phyloP scores from a whole-genome alignment of 2,797 vertebrate species.

The Artibeus jamaicensis region DNA sequence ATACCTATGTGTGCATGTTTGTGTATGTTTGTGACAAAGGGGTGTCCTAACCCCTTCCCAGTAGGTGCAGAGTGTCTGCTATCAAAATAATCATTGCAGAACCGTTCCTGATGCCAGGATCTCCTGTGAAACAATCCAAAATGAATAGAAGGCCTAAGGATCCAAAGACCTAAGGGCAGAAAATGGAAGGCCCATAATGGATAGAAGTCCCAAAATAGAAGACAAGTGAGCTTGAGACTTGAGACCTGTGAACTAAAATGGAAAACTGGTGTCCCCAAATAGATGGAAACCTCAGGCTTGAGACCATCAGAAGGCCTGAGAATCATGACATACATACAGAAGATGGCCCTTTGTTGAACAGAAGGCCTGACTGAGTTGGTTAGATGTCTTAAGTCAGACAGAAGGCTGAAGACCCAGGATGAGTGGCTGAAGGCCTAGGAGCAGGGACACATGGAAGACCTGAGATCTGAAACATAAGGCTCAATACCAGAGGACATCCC shows the following conservation, averaged over 20 bases:
- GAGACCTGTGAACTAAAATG: not conserved
- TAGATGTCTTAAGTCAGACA: not conserved
- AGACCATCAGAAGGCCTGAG: not conserved
- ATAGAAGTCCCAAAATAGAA: not conserved
- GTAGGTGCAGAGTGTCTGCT: constrained; percentile 42
- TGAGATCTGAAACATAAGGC: not conserved
- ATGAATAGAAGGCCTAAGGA: not conserved
- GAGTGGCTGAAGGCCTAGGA: not conserved
- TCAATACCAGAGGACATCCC: not conserved
- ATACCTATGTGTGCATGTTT: not conserved
- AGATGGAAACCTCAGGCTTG: not conserved
- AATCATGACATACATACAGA: not conserved
- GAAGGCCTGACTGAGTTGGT: not conserved
- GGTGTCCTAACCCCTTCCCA: constrained; percentile 16
- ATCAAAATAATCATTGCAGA: constrained; percentile 37
- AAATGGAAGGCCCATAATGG: not conserved
- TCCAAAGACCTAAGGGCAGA: not conserved
- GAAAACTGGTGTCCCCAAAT: not conserved
- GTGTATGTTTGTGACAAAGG: constrained; percentile 19
- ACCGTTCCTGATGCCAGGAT: not conserved
- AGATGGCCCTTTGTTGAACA: not conserved
- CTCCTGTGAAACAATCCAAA: not conserved
- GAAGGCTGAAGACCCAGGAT: not conserved
- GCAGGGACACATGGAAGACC: not conserved
- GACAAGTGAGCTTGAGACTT: not conserved